Evolutionary conservation across 2,113 vertebrate genomes (phyloP).

Genomic region (Glareola pratincola): DNA sequence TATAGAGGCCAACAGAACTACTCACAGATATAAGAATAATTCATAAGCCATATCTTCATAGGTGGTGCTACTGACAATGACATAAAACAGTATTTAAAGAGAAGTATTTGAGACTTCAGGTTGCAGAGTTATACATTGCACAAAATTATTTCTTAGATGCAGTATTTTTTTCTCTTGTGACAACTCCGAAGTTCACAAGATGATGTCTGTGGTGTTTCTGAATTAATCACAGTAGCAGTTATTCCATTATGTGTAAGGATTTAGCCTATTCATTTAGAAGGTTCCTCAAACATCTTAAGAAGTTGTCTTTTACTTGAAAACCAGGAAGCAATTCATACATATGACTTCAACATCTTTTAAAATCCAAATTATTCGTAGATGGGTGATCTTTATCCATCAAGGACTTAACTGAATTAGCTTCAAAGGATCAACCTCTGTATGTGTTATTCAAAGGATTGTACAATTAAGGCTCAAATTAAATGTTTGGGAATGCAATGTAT

Average conservation of each 20-base stretch:
- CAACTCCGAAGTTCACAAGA: background rate
- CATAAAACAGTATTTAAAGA: background rate
- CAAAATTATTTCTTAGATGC: background rate
- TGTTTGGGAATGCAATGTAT: background rate
- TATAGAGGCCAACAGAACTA: background rate
- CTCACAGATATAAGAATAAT: background rate
- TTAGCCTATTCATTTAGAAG: background rate
- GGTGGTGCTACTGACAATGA: background rate
- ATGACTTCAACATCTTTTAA: background rate
- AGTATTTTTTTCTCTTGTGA: background rate
- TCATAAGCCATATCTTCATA: background rate
- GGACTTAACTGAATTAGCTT: background rate
- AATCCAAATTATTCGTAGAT: background rate
- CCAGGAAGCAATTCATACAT: background rate
- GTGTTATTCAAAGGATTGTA: background rate
- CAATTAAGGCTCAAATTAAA: background rate
- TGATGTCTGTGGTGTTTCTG: background rate
- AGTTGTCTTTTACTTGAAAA: background rate
- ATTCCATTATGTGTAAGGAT: background rate
- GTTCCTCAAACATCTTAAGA: background rate
- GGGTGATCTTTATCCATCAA: background rate
- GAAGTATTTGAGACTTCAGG: background rate
- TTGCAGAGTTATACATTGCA: background rate
- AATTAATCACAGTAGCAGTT: background rate
- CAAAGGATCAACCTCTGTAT: background rate